These are phyloP conservation scores for Oryzias javanicus DNA, from an alignment of 2,113 vertebrate genomes.

Conservation along the genomic window DNA sequence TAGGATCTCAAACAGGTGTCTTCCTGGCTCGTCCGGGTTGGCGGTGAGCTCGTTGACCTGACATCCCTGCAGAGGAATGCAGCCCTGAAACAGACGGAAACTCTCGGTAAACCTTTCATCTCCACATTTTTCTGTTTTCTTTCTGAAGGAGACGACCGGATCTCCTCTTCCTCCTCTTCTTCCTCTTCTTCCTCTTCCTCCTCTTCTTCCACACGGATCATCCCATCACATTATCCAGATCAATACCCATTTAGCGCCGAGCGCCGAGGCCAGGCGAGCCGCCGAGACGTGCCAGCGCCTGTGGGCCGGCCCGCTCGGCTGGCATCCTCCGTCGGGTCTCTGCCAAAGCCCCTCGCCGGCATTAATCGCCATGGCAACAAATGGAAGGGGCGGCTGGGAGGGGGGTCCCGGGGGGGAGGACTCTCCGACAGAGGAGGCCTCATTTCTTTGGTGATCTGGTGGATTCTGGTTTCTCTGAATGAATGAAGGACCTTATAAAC, in stretches of 20 bases:
- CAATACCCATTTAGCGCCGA: slow-evolving; percentile 59
- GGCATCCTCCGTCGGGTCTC: slow-evolving; percentile 63
- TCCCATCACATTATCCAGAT: slow-evolving; percentile 67
- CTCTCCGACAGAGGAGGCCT: too few relatives aligned
- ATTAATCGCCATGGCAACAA: slow-evolving; percentile 70
- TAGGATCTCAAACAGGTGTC: slow-evolving; percentile 88
- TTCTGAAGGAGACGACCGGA: not conserved
- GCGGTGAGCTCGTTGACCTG: slow-evolving; percentile 84
- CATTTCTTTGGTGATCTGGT: too few relatives aligned
- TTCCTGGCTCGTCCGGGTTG: slow-evolving; percentile 85
- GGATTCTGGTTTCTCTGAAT: too few relatives aligned
- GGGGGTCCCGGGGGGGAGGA: slow-evolving; percentile 66
- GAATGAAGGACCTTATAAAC: too few relatives aligned
- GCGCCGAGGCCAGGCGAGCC: slow-evolving; percentile 42
- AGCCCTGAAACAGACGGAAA: slow-evolving; percentile 74
- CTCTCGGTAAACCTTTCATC: not conserved
- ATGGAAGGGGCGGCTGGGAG: slow-evolving; percentile 56
- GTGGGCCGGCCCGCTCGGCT: slow-evolving; percentile 35
- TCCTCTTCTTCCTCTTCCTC: too few relatives aligned
- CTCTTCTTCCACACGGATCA: slow-evolving; percentile 49
- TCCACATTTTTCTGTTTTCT: not conserved
- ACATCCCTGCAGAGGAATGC: slow-evolving; percentile 86
- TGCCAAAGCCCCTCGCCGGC: slow-evolving; percentile 55
- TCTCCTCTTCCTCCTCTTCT: slow-evolving; percentile 9
- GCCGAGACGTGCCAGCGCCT: slow-evolving; percentile 54